phyloP scores from a whole-genome alignment of 2,888 invertebrate genomes.

The Cerceris rybyensis region DNA sequence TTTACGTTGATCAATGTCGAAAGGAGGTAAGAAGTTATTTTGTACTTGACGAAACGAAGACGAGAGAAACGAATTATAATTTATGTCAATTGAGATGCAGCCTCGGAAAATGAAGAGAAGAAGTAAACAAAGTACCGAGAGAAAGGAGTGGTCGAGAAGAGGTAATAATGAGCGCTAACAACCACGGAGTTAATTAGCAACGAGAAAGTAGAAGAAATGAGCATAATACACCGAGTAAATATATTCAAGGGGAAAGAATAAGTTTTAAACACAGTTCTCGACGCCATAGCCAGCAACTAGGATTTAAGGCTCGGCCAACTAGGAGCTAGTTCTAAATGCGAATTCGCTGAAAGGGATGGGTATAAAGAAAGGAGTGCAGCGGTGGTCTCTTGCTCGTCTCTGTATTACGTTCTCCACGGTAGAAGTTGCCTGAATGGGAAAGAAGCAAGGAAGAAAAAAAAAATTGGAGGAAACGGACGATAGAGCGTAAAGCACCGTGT shows the following conservation, averaged over 20 bases:
- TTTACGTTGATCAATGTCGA: not conserved
- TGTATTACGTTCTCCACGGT: constrained; percentile 49
- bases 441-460: constrained; percentile 25
- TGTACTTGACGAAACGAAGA: not conserved
- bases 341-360: constrained; percentile 38
- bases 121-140: not conserved
- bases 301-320: constrained; percentile 48
- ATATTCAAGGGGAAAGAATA: constrained; percentile 33
- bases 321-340: constrained; percentile 40
- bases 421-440: constrained; percentile 51
- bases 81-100: not conserved
- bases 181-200: constrained; percentile 54
- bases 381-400: constrained; percentile 44
- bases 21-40: not conserved
- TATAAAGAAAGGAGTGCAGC: constrained; percentile 15
- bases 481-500: constrained; percentile 73
- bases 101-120: constrained; percentile 15
- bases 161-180: constrained; percentile 47
- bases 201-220: constrained; percentile 16
- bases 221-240: constrained; percentile 25
- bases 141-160: constrained; percentile 6
- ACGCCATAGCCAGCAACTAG: constrained; percentile 41
- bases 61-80: not conserved
- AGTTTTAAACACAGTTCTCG: constrained; percentile 32
- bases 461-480: constrained; percentile 64